A percentile compares a stretch with the other conserved stretches of the same genome.
These are phyloP conservation scores for Chloebia gouldiae DNA, from an alignment of 2,113 vertebrate genomes.

Conservation along the genomic window DNA sequence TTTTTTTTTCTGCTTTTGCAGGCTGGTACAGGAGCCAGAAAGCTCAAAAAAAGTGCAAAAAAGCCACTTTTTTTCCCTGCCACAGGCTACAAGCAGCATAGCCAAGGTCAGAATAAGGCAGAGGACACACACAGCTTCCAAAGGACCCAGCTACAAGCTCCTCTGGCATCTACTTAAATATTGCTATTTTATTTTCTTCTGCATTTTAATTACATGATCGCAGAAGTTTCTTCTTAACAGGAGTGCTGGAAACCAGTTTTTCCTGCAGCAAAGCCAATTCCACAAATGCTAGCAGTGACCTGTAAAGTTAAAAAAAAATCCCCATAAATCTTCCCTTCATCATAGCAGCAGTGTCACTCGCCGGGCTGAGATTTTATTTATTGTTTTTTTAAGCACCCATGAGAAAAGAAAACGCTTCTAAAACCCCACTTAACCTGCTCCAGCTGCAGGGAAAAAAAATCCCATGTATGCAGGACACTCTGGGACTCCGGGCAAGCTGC, in stretches of 20 bases:
- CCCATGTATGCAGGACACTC: neutral
- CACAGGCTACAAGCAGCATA: neutral
- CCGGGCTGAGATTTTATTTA: neutral
- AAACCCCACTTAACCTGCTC: conserved; percentile 15
- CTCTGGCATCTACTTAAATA: neutral
- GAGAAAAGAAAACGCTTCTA: neutral
- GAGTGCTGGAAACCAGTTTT: conserved; percentile 30
- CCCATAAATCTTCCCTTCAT: conserved; percentile 23
- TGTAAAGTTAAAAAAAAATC: neutral
- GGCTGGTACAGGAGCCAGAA: neutral
- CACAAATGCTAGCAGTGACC: conserved; percentile 22
- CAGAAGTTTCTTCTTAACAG: neutral
- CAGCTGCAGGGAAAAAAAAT: neutral
- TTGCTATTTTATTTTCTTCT: neutral
- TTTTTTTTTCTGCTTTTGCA: neutral
- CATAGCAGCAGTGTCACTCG: neutral
- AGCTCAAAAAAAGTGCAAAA: neutral
- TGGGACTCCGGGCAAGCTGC: neutral
- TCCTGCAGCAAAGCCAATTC: conserved; percentile 24
- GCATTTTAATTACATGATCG: fast-evolving
- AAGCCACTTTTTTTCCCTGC: neutral
- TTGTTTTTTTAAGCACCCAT: conserved; percentile 20
- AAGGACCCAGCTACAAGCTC: neutral
- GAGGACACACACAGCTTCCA: neutral
- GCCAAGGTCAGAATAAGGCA: neutral